Evolutionary conservation across 1,140 invertebrate species (phyloP).

Genomic region (Globodera rostochiensis): DNA sequence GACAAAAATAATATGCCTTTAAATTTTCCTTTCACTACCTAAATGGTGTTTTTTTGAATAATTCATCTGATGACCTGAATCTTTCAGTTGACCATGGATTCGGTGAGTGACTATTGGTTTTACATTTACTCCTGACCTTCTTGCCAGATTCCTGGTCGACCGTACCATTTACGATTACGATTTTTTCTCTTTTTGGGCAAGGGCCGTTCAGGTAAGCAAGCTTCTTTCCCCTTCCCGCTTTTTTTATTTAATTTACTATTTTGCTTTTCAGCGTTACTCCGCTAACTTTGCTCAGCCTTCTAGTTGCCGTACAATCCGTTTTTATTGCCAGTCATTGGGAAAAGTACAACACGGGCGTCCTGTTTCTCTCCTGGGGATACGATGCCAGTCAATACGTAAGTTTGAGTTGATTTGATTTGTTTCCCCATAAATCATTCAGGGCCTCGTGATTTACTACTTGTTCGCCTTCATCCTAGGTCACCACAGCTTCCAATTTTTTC

Average conservation of each 20-base stretch:
- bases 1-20: too few relatives aligned
- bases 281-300: slow-evolving; percentile 61
- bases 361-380: slow-evolving; percentile 71
- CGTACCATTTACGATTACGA: slow-evolving; percentile 68
- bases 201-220: slow-evolving; percentile 56
- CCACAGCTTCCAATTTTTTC: slow-evolving; percentile 54
- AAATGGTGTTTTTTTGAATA: background rate
- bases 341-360: slow-evolving; percentile 70
- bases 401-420: slow-evolving; percentile 20
- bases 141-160: slow-evolving; percentile 67
- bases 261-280: slow-evolving; percentile 64
- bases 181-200: slow-evolving; percentile 69
- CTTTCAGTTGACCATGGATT: slow-evolving; percentile 65
- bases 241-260: slow-evolving; percentile 16
- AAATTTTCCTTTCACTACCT: background rate
- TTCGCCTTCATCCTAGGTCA: slow-evolving; percentile 56
- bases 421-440: slow-evolving; percentile 45
- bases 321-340: slow-evolving; percentile 71
- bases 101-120: background rate
- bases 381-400: slow-evolving; percentile 69
- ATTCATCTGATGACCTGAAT: background rate
- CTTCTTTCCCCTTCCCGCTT: slow-evolving; percentile 1
- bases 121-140: background rate
- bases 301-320: slow-evolving; percentile 67
- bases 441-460: slow-evolving; percentile 58